Evolutionary conservation across 2,888 invertebrate species (phyloP).

Genomic region (Hypselothyrea guttata): DNA sequence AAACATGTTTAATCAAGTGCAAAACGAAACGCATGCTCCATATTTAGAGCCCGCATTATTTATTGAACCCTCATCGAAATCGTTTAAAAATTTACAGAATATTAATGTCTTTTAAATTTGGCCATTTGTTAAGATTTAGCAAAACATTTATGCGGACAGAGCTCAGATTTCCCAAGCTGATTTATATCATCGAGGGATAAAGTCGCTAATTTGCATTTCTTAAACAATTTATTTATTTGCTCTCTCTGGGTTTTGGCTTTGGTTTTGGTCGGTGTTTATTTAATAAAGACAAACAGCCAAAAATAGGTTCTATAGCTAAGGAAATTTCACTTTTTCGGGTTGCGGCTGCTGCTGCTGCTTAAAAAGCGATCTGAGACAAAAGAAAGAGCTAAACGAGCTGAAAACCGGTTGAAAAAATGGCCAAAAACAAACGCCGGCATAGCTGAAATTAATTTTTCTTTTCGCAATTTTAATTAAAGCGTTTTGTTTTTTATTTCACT

Average conservation of each 20-base stretch:
- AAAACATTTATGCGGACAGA: neutral
- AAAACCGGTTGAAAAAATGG: slow-evolving; percentile 62
- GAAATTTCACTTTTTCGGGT: slow-evolving; percentile 67
- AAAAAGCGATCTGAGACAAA: slow-evolving; percentile 12
- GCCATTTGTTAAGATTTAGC: neutral
- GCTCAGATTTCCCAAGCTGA: neutral
- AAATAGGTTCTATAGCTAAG: slow-evolving; percentile 38
- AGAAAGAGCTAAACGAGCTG: neutral
- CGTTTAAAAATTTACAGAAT: neutral
- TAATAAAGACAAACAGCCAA: slow-evolving; percentile 64
- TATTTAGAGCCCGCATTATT: neutral
- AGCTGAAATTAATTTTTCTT: slow-evolving; percentile 71
- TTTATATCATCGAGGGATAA: neutral
- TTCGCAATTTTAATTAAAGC: slow-evolving; percentile 72
- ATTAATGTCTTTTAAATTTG: slow-evolving; percentile 1
- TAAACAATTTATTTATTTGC: slow-evolving; percentile 32
- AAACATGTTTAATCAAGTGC: no score
- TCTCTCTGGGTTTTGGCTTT: slow-evolving; percentile 42
- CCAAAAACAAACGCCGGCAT: slow-evolving; percentile 52
- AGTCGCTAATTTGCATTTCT: neutral
- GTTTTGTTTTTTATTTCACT: slow-evolving; percentile 52
- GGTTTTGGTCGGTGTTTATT: slow-evolving; percentile 6
- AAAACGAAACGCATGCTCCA: no score
- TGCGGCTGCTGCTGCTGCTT: slow-evolving; percentile 14
- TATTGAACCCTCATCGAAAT: neutral